These are phyloP conservation scores for Hydrophis major DNA, from an alignment of 2,797 vertebrate genomes.

Conservation along the genomic window DNA sequence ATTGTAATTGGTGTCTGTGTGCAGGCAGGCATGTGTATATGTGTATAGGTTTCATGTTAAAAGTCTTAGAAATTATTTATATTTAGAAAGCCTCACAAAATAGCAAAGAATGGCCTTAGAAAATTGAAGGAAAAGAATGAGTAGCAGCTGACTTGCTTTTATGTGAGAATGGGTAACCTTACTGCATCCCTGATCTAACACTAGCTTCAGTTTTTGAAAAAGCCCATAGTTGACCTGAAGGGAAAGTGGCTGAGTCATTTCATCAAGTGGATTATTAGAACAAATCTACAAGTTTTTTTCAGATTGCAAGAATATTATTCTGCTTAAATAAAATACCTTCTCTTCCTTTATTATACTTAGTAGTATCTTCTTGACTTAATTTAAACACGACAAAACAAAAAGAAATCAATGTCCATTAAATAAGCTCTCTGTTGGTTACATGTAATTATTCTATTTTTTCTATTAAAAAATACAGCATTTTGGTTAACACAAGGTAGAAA, in stretches of 20 bases:
- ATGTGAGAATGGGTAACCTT: not conserved
- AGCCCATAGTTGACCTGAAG: conserved; percentile 33
- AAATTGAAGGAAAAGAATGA: not conserved
- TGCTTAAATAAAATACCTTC: conserved; percentile 47
- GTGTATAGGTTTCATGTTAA: not conserved
- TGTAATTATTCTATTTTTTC: conserved; percentile 49
- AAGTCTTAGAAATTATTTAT: not conserved
- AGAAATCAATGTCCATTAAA: conserved; percentile 50
- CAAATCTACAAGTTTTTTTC: conserved; percentile 23
- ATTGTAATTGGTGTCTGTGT: not conserved
- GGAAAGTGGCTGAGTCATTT: conserved; percentile 41
- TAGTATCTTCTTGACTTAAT: conserved; percentile 30
- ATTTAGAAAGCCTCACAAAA: not conserved
- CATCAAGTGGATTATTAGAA: conserved; percentile 41
- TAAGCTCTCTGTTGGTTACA: conserved; percentile 34
- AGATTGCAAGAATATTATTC: conserved; percentile 47
- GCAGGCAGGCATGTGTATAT: not conserved
- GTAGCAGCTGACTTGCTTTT: not conserved
- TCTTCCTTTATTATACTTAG: conserved; percentile 25
- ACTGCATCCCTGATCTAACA: conserved; percentile 22
- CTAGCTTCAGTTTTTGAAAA: not conserved
- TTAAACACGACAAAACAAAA: conserved; percentile 49
- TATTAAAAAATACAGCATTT: conserved; percentile 26
- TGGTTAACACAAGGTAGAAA: conserved; percentile 24
- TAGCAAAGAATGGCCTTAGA: not conserved